These are phyloP conservation scores for Malacosoma neustria DNA, from an alignment of 2,888 invertebrate species.

Conservation along the genomic window DNA sequence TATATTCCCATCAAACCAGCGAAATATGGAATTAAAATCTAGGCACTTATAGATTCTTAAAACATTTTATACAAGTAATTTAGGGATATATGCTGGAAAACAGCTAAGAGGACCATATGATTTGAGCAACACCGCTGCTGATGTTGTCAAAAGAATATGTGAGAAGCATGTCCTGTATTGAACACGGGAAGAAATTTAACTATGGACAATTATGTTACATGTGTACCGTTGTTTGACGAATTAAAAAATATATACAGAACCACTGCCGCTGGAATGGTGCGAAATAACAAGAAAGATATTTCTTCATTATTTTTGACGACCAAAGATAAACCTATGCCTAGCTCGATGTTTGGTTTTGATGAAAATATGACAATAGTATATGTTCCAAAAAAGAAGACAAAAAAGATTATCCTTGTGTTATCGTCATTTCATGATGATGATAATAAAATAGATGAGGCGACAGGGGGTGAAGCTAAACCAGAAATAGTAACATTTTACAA, in stretches of 20 bases:
- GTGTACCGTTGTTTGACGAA: slow-evolving; percentile 9
- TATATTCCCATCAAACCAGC: slow-evolving; percentile 13
- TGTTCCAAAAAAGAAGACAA: slow-evolving; percentile 17
- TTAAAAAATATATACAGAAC: slow-evolving; percentile 7
- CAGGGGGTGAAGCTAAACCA: slow-evolving; percentile 12
- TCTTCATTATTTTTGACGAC: slow-evolving; percentile 7
- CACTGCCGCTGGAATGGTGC: slow-evolving; percentile 9
- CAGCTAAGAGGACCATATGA: slow-evolving; percentile 10
- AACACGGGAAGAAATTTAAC: slow-evolving; percentile 12
- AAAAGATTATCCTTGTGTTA: slow-evolving; percentile 18
- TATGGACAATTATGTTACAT: slow-evolving; percentile 14
- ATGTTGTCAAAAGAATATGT: slow-evolving; percentile 10
- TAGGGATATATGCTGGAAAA: slow-evolving; percentile 11
- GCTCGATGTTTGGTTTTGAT: slow-evolving; percentile 9
- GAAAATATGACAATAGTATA: no score
- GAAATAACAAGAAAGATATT: slow-evolving; percentile 11
- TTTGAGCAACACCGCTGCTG: slow-evolving; percentile 8
- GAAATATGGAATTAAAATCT: slow-evolving; percentile 13
- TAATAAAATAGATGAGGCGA: slow-evolving; percentile 11
- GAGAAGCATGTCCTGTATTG: slow-evolving; percentile 6
- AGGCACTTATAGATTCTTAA: slow-evolving; percentile 10
- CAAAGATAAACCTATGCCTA: slow-evolving; percentile 6
- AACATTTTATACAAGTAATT: slow-evolving; percentile 11
- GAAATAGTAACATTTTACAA: slow-evolving; percentile 21
- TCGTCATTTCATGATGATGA: slow-evolving; percentile 16